Base-by-base conservation (phyloP, 1,140 invertebrate species). In the Eufriesea mexicana region DNA sequence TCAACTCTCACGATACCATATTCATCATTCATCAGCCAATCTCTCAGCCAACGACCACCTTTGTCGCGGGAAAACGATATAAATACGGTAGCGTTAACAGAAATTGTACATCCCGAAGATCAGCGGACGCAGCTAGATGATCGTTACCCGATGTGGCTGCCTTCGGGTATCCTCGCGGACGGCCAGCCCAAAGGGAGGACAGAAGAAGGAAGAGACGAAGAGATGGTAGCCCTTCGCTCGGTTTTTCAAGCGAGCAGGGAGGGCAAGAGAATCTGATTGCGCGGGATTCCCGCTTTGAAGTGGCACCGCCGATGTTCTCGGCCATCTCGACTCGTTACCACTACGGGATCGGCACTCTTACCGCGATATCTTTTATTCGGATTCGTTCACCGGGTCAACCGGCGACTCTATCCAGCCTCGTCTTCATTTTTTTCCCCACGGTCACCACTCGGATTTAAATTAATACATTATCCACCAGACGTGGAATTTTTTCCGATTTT, bases 271-370 rank as follows among this genome's bases (percentile, higher is more conserved):
- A 85, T 80, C 91, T 94, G 93, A 94, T 94, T 94, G 92, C 92
- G 92, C 93, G 91, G 91, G 92, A 94, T 93, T 93, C 93, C 88
- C 92, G 91, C 93, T 93, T 93, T 93, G 93, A 93, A 93, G 92
- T 91, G 90, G 90, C 91, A 92, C 93, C 92, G 93, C 92, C 93
- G 86, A 92, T 93, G 91, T 91, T 93, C 91, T 91, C 86, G 87
- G 86, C 88, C 91, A 91, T 93, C 93, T 90, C 91, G 89, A 92
- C 92, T 93, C 93, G 92, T 94, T 93, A 94, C 93, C 91, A 91
- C 91, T 83, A 84, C 67, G 74, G 75, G 86, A 92, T 91, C 91
- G 86, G 79, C 86, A 73, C 76, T 84, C 86, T 85, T 79, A 61
- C 72, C 83, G 59, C 70, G 73, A 66, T 84, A 86, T 62, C 75